phyloP scores from a whole-genome alignment of 2,888 invertebrate species.

The Oxytorus armatus region DNA sequence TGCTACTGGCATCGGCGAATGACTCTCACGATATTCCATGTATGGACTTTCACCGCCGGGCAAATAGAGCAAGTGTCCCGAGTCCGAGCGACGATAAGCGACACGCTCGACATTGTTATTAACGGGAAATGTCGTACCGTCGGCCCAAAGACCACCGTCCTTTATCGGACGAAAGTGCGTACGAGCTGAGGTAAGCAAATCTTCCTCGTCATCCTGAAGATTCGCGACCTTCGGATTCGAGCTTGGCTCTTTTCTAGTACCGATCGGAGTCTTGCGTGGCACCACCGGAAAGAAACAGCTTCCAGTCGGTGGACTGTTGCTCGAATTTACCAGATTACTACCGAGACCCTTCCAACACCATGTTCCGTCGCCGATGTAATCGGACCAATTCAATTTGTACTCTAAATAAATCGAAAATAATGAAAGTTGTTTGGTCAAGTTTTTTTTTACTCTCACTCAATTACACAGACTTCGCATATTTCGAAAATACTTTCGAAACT shows the following conservation, averaged over 20 bases:
- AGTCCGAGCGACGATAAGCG: slow-evolving; percentile 88
- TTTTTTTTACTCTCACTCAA: too few relatives aligned
- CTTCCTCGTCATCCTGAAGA: slow-evolving; percentile 86
- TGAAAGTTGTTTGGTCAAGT: not conserved
- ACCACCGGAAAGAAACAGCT: slow-evolving; percentile 88
- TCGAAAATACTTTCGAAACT: slow-evolving; percentile 50
- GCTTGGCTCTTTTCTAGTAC: slow-evolving; percentile 66
- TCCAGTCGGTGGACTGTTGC: slow-evolving; percentile 86
- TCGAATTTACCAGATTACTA: slow-evolving; percentile 86
- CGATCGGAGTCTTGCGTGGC: slow-evolving; percentile 80
- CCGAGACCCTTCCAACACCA: slow-evolving; percentile 83
- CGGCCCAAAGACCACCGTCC: slow-evolving; percentile 87
- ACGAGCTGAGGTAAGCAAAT: slow-evolving; percentile 90
- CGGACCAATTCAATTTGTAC: slow-evolving; percentile 81
- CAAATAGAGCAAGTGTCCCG: slow-evolving; percentile 81
- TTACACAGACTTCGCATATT: too few relatives aligned
- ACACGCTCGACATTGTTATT: slow-evolving; percentile 87
- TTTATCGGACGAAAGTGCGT: slow-evolving; percentile 95
- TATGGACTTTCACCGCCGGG: slow-evolving; percentile 84
- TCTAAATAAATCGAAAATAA: slow-evolving; percentile 74
- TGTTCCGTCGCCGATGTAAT: slow-evolving; percentile 82
- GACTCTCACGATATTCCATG: slow-evolving; percentile 84
- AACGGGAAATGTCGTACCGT: slow-evolving; percentile 91
- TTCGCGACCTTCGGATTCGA: slow-evolving; percentile 75
- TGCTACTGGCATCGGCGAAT: slow-evolving; percentile 64